Conservation (phyloP, 2,113 vertebrate species). For the Dipodomys spectabilis region DNA sequence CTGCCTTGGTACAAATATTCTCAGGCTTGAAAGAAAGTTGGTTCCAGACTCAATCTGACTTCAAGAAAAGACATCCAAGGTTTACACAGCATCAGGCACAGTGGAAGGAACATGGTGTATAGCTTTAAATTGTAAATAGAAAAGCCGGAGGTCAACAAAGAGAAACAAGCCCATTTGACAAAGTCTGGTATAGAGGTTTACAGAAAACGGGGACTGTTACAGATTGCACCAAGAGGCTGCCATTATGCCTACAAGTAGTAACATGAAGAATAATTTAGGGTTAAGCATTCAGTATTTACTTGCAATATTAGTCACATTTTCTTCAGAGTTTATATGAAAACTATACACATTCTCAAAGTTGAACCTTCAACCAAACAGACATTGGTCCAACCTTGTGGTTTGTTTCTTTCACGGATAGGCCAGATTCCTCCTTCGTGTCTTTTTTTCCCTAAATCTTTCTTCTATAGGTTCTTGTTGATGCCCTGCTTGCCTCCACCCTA, state of each 20-base stretch:
- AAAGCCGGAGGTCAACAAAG: no score
- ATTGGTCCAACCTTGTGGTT: background rate
- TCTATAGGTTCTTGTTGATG: background rate
- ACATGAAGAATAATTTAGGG: background rate
- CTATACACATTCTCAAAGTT: background rate
- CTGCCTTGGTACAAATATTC: background rate
- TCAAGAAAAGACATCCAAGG: background rate
- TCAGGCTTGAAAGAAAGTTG: background rate
- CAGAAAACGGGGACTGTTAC: no score
- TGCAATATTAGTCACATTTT: background rate
- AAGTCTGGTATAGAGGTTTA: no score
- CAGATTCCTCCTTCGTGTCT: background rate
- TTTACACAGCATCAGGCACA: background rate
- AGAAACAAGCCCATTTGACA: no score
- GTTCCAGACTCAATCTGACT: background rate
- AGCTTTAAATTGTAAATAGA: no score
- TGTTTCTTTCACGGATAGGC: background rate
- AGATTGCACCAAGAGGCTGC: no score
- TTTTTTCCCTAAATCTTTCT: background rate
- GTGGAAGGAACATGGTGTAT: background rate
- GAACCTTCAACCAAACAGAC: background rate
- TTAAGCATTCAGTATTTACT: background rate
- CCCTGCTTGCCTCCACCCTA: background rate
- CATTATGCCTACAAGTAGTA: no score
- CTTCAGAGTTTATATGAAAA: background rate